Conservation (phyloP, 1,140 invertebrate species). For the Dendroctonus valens region DNA sequence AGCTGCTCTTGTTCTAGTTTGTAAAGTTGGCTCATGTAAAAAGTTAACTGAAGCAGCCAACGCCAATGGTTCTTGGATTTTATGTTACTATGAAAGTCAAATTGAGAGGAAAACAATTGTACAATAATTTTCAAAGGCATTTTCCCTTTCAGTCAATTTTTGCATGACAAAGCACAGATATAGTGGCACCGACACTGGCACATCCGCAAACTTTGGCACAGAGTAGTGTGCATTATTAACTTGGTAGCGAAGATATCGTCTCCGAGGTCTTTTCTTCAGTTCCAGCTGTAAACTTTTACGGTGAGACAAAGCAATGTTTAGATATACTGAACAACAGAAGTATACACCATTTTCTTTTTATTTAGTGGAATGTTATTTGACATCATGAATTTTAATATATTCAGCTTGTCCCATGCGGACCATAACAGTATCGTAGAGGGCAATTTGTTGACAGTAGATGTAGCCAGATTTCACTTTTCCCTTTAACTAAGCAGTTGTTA, state of each 20-base stretch:
- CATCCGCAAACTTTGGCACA: constrained; percentile 44
- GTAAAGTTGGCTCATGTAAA: neutral
- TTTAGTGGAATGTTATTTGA: neutral
- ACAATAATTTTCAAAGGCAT: constrained; percentile 12
- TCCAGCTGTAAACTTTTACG: constrained; percentile 46
- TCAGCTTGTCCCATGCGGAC: too few species aligned
- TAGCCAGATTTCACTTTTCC: too few species aligned
- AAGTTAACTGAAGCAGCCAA: neutral
- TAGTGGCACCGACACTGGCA: constrained; percentile 42
- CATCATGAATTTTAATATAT: too few species aligned
- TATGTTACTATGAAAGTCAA: too few species aligned
- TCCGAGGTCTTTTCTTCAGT: constrained; percentile 42
- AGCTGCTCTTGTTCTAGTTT: too few species aligned
- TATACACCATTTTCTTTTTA: constrained; percentile 28
- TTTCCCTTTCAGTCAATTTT: constrained; percentile 40
- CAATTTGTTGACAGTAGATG: too few species aligned
- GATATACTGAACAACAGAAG: constrained; percentile 6
- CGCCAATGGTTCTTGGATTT: too few species aligned
- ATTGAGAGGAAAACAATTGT: too few species aligned
- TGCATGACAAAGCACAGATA: constrained; percentile 46
- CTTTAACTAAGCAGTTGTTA: too few species aligned
- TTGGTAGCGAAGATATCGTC: constrained; percentile 8
- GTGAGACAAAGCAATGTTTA: constrained; percentile 44
- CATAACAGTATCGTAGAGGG: too few species aligned
- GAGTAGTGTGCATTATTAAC: constrained; percentile 42